Evolutionary conservation across 2,797 vertebrate genomes (phyloP).

Genomic region (Danio choprae): DNA sequence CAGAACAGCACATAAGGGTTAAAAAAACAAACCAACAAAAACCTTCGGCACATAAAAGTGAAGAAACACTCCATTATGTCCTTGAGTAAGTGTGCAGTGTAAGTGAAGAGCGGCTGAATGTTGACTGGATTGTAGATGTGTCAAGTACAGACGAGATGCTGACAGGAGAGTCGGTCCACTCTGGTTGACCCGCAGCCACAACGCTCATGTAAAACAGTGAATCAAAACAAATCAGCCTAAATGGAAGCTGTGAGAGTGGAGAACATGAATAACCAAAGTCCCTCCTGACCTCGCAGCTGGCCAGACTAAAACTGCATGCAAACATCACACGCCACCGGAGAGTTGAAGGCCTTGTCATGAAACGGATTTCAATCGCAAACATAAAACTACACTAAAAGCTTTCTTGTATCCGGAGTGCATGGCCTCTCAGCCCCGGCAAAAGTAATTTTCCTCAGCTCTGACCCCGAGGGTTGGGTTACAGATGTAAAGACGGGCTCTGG

Average conservation of each 20-base stretch:
- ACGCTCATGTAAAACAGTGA: slow-evolving; percentile 37
- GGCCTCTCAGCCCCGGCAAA: slow-evolving; percentile 34
- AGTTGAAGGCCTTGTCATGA: slow-evolving; percentile 36
- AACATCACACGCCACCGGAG: slow-evolving; percentile 8
- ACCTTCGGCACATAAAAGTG: neutral
- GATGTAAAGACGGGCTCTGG: slow-evolving; percentile 53
- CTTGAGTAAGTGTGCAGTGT: neutral
- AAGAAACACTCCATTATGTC: neutral
- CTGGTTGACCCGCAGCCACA: slow-evolving; percentile 26
- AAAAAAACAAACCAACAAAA: neutral
- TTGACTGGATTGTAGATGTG: slow-evolving; percentile 8
- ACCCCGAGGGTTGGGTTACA: slow-evolving; percentile 33
- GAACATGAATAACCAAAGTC: slow-evolving; percentile 18
- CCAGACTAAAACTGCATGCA: slow-evolving; percentile 20
- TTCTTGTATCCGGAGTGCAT: slow-evolving; percentile 24
- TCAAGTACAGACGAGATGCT: slow-evolving; percentile 29
- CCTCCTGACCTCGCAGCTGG: slow-evolving; percentile 32
- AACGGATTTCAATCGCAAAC: slow-evolving; percentile 43
- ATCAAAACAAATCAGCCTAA: slow-evolving; percentile 50
- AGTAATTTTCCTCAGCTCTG: slow-evolving; percentile 42
- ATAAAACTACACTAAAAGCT: slow-evolving; percentile 50
- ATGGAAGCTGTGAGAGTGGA: slow-evolving; percentile 20
- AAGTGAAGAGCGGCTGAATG: slow-evolving; percentile 1
- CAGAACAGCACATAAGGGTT: no score
- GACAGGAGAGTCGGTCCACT: slow-evolving; percentile 7